Conservation (phyloP, 2,797 vertebrate species). For the Enteromius fasciolatus region DNA sequence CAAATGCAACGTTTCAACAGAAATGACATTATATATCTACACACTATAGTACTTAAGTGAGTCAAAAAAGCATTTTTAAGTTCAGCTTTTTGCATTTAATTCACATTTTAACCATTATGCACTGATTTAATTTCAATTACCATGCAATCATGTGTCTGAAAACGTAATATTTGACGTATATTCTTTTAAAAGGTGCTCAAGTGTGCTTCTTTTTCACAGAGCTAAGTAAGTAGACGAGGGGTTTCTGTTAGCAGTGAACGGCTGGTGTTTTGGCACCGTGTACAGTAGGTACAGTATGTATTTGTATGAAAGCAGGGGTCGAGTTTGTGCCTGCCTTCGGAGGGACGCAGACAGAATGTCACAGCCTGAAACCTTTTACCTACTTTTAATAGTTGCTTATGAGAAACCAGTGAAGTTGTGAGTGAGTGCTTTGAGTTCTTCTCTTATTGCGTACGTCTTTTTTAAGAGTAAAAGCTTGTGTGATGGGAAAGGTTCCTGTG, state of each 20-base stretch:
- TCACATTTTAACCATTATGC: background rate
- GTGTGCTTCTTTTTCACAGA: slow-evolving; percentile 16
- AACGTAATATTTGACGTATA: background rate
- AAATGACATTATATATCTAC: background rate
- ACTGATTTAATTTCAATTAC: background rate
- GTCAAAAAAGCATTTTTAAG: background rate
- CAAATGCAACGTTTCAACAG: background rate
- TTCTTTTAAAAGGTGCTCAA: background rate
- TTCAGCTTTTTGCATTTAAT: background rate
- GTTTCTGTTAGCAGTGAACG: background rate
- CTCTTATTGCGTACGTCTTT: slow-evolving; percentile 51
- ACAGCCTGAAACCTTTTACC: slow-evolving; percentile 27
- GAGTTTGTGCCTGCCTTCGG: slow-evolving; percentile 63
- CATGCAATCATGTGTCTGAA: background rate
- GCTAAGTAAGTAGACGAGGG: background rate
- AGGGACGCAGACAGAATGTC: slow-evolving; percentile 50
- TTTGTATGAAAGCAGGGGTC: background rate
- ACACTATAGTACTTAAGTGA: background rate
- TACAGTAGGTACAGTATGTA: background rate
- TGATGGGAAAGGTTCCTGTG: slow-evolving; percentile 29
- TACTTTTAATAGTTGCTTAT: slow-evolving; percentile 49
- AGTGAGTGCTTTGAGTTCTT: slow-evolving; percentile 46
- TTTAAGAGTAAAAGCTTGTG: slow-evolving; percentile 7
- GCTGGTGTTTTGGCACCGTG: background rate
- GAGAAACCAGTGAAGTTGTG: slow-evolving; percentile 48